phyloP scores from a whole-genome alignment of 2,888 invertebrate species.

The Caenorhabditis sp. region DNA sequence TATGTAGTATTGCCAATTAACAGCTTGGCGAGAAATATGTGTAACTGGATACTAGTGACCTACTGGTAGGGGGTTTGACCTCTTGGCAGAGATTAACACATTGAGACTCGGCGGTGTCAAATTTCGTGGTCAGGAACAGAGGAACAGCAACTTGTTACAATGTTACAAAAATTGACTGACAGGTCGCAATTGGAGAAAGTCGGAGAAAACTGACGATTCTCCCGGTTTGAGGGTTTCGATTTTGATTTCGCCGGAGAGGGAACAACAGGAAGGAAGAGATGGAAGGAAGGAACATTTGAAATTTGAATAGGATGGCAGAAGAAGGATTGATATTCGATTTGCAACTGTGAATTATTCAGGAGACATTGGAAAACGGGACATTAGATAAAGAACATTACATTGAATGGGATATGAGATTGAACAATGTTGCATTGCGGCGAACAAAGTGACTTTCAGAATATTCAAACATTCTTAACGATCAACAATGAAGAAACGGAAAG shows the following conservation, averaged over 20 bases:
- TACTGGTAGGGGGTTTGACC: slow-evolving; percentile 42
- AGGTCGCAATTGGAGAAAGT: slow-evolving; percentile 32
- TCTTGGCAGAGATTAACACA: slow-evolving; percentile 45
- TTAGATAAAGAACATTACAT: slow-evolving; percentile 60
- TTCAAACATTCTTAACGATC: slow-evolving; percentile 45
- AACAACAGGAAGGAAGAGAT: slow-evolving; percentile 21
- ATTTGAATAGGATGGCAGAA: too few species aligned
- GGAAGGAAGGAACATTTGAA: too few species aligned
- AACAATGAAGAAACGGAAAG: slow-evolving; percentile 2
- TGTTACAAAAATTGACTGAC: slow-evolving; percentile 65
- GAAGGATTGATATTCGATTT: slow-evolving; percentile 47
- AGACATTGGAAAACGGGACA: slow-evolving; percentile 28
- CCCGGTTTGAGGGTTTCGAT: too few species aligned
- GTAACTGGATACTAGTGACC: slow-evolving; percentile 47
- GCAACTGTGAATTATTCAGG: slow-evolving; percentile 50
- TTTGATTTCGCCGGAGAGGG: slow-evolving; percentile 20
- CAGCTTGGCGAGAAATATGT: slow-evolving; percentile 40
- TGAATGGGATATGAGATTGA: slow-evolving; percentile 61
- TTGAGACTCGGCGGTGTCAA: slow-evolving; percentile 43
- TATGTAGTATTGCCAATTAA: slow-evolving; percentile 27
- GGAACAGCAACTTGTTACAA: too few species aligned
- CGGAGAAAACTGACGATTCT: too few species aligned
- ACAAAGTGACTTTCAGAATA: slow-evolving; percentile 55
- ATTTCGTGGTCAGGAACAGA: slow-evolving; percentile 49
- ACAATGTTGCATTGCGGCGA: slow-evolving; percentile 45